These are phyloP conservation scores for Calyptommatus sinebrachiatus DNA, from an alignment of 2,113 vertebrate genomes.

Conservation along the genomic window DNA sequence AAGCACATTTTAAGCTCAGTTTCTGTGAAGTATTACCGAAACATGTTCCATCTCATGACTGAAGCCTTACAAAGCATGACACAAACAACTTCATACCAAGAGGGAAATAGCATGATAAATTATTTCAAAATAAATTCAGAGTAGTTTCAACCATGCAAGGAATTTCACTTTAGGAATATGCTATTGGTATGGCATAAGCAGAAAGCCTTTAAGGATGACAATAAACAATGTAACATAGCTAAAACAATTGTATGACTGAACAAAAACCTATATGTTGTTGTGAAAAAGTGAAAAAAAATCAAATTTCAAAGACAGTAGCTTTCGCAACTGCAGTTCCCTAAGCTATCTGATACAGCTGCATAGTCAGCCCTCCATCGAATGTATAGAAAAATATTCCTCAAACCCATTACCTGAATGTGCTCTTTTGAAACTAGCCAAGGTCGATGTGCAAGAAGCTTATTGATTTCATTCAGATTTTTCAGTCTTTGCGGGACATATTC, in stretches of 20 bases:
- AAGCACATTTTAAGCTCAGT: not conserved
- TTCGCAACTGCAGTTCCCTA: not conserved
- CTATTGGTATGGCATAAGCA: no score
- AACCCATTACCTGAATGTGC: constrained; percentile 79
- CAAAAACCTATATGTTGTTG: not conserved
- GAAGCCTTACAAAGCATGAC: not conserved
- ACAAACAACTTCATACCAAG: not conserved
- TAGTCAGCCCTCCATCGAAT: not conserved
- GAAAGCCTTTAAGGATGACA: no score
- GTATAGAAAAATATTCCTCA: not conserved
- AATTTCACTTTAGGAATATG: not conserved
- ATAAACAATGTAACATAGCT: no score
- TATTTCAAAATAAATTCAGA: not conserved
- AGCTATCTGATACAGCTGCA: not conserved
- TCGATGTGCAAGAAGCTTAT: constrained; percentile 84
- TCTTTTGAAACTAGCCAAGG: constrained; percentile 86
- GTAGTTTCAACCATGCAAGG: not conserved
- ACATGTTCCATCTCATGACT: not conserved
- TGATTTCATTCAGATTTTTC: constrained; percentile 85
- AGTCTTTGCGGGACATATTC: constrained; percentile 82
- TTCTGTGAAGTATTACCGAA: no score
- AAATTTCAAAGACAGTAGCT: not conserved
- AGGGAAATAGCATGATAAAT: not conserved
- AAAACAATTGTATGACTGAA: not conserved
- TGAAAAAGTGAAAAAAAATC: not conserved